These are phyloP conservation scores for Stenichneumon culpator DNA, from an alignment of 2,888 invertebrate genomes.

Conservation along the genomic window DNA sequence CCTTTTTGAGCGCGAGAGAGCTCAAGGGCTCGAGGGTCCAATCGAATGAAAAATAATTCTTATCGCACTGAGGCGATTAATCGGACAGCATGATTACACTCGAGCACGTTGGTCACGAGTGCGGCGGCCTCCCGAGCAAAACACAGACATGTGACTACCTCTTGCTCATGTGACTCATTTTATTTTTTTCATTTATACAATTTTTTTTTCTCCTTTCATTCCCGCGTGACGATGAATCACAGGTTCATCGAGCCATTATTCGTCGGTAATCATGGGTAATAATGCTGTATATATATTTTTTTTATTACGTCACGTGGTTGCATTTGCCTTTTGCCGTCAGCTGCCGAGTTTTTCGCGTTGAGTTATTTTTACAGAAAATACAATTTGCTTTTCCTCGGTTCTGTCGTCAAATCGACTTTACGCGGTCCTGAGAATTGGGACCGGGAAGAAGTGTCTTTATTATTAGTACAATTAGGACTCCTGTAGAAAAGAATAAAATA, in stretches of 20 bases:
- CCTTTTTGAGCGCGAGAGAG: neutral
- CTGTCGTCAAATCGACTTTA: constrained; percentile 42
- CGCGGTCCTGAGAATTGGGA: constrained; percentile 28
- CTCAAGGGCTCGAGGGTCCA: constrained; percentile 42
- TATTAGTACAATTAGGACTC: constrained; percentile 33
- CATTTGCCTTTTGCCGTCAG: neutral
- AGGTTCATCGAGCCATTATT: neutral
- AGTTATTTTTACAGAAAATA: neutral
- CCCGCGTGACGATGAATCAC: constrained; percentile 45
- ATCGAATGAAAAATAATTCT: constrained; percentile 40
- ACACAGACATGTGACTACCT: constrained; percentile 38
- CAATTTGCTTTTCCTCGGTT: neutral
- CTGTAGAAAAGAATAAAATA: constrained; percentile 8
- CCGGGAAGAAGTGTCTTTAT: constrained; percentile 21
- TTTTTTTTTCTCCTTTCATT: constrained; percentile 15
- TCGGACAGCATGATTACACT: constrained; percentile 23
- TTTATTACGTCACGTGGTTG: neutral
- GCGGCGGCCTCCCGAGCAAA: constrained; percentile 22
- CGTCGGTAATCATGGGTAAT: neutral
- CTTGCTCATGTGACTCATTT: constrained; percentile 44
- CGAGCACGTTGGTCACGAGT: constrained; percentile 49
- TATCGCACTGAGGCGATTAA: constrained; percentile 50
- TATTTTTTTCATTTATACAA: constrained; percentile 12
- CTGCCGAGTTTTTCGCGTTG: neutral
- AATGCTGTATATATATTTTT: neutral